Conservation (phyloP, 2,797 vertebrate genomes). For the Malacoraja senta region DNA sequence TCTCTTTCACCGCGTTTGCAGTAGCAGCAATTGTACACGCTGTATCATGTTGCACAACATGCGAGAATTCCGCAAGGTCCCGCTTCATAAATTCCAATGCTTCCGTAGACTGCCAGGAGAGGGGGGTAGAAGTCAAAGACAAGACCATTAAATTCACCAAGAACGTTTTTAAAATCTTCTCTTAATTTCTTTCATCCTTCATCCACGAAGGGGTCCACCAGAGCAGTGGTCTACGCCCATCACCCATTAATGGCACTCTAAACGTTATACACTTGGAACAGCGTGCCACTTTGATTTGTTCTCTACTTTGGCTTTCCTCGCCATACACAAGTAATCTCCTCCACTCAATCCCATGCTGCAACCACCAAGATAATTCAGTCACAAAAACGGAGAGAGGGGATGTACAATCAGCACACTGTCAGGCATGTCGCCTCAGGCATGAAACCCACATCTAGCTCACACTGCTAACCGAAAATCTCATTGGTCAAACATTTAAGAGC, state of each 20-base stretch:
- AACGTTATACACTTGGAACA: not conserved
- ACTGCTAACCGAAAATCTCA: not conserved
- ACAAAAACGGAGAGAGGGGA: not conserved
- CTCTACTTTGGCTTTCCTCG: not conserved
- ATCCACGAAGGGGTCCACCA: not conserved
- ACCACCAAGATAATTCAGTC: not conserved
- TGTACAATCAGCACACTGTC: not conserved
- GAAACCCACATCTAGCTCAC: not conserved
- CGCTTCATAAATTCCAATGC: slow-evolving; percentile 91
- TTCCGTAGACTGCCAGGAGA: slow-evolving; percentile 74
- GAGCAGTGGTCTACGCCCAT: too few species aligned
- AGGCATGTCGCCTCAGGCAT: not conserved
- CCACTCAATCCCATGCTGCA: not conserved
- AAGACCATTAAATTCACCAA: not conserved
- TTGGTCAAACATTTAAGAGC: not conserved
- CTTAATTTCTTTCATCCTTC: not conserved
- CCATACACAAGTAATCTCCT: not conserved
- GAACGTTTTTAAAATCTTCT: not conserved
- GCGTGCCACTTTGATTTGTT: not conserved
- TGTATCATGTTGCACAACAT: slow-evolving; percentile 93
- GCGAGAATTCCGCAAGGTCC: slow-evolving; percentile 87
- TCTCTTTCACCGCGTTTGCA: slow-evolving; percentile 86
- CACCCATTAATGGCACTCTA: not conserved
- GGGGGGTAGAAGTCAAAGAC: not conserved
- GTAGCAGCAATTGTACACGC: slow-evolving; percentile 92